These are phyloP conservation scores for Orthosia gracilis DNA, from an alignment of 2,888 invertebrate species.

Conservation along the genomic window DNA sequence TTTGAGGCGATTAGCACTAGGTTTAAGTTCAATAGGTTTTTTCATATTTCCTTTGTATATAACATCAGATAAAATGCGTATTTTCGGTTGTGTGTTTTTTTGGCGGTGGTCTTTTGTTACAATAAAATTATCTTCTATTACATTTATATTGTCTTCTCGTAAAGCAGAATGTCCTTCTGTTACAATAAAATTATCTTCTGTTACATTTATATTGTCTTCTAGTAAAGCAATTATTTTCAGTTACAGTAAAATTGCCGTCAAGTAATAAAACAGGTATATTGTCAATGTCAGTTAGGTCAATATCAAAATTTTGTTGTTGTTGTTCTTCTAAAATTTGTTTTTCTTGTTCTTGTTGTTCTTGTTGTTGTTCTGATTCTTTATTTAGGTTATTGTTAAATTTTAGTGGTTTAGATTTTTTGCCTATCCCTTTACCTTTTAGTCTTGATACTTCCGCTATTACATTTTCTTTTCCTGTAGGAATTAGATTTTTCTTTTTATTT, in stretches of 20 bases:
- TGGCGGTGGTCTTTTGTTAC: slow-evolving; percentile 5
- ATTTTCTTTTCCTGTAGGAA: slow-evolving; percentile 30
- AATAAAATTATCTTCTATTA: neutral
- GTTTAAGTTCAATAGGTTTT: slow-evolving; percentile 31
- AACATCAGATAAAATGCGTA: slow-evolving; percentile 38
- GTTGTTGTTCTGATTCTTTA: neutral
- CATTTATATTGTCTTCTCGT: neutral
- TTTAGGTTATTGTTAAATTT: slow-evolving; percentile 4
- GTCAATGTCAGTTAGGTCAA: no score
- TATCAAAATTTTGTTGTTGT: slow-evolving; percentile 1
- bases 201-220: no score
- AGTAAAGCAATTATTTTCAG: neutral
- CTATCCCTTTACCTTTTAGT: slow-evolving; percentile 23
- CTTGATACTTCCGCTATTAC: slow-evolving; percentile 20
- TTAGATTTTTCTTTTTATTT: slow-evolving; percentile 28
- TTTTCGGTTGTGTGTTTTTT: slow-evolving; percentile 17
- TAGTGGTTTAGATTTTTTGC: slow-evolving; percentile 3
- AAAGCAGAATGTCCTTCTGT: neutral
- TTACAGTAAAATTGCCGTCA: neutral
- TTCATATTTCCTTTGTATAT: slow-evolving; percentile 34
- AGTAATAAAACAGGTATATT: no score
- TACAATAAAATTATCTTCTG: no score
- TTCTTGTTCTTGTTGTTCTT: no score
- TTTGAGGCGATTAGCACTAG: slow-evolving; percentile 31
- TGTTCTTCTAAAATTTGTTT: slow-evolving; percentile 6